These are phyloP conservation scores for Sminthurides aquaticus DNA, from an alignment of 2,888 invertebrate genomes.

Conservation along the genomic window DNA sequence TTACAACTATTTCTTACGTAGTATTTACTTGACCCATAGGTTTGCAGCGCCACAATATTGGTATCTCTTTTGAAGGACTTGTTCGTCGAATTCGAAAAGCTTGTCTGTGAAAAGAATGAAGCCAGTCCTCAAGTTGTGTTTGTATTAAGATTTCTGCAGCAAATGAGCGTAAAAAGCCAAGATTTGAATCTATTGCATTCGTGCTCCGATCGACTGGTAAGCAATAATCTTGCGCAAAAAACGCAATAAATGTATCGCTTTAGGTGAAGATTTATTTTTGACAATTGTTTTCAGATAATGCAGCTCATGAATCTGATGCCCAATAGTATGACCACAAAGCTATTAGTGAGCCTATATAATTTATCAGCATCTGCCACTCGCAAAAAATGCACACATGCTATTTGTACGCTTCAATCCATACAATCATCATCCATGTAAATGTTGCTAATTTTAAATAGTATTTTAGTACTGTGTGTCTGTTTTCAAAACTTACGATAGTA, in stretches of 20 bases:
- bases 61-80: conserved; percentile 33
- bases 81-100: conserved; percentile 33
- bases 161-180: conserved; percentile 34
- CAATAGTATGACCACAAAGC: conserved; percentile 30
- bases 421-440: too few species aligned
- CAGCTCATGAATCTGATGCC: conserved; percentile 34
- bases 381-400: conserved; percentile 31
- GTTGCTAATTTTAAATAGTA: too few species aligned
- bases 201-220: conserved; percentile 31
- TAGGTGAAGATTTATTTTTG: not conserved
- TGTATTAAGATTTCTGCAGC: conserved; percentile 34
- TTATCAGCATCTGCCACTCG: conserved; percentile 29
- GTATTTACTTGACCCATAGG: conserved; percentile 7
- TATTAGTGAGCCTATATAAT: conserved; percentile 28
- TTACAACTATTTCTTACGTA: too few species aligned
- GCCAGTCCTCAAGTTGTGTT: conserved; percentile 35
- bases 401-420: conserved; percentile 32
- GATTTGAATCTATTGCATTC: conserved; percentile 27
- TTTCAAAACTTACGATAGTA: too few species aligned
- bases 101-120: conserved; percentile 26
- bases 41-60: conserved; percentile 16
- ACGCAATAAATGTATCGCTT: not conserved
- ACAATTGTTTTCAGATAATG: conserved; percentile 25
- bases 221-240: not conserved
- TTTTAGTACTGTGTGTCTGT: too few species aligned